Evolutionary conservation across 1,140 invertebrate species (phyloP).

Genomic region (Zaprionus taronus): DNA sequence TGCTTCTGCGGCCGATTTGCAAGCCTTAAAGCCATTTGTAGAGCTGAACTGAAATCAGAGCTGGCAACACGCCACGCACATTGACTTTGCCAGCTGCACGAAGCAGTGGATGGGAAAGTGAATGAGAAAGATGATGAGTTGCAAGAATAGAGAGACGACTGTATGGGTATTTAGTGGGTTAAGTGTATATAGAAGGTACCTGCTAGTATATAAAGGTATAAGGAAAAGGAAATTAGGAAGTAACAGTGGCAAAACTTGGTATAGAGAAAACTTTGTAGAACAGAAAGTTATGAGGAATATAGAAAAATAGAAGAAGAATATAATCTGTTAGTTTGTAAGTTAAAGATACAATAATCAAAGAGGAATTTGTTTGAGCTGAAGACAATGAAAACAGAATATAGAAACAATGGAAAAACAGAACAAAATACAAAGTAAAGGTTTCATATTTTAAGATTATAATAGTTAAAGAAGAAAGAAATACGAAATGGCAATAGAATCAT

Average conservation of each 20-base stretch:
- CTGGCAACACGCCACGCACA: conserved; percentile 65
- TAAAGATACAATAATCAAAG: no score
- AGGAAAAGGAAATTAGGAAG: neutral
- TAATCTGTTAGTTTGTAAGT: no score
- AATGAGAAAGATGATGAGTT: conserved; percentile 5
- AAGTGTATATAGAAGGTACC: neutral
- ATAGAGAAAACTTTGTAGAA: neutral
- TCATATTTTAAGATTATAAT: no score
- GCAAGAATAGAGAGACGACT: neutral
- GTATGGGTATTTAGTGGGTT: conserved; percentile 1
- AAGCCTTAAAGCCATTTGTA: conserved; percentile 75
- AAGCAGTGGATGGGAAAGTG: neutral
- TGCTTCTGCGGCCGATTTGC: conserved; percentile 57
- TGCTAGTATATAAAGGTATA: neutral
- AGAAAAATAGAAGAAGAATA: no score
- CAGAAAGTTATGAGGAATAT: neutral
- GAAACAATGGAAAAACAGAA: no score
- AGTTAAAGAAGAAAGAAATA: no score
- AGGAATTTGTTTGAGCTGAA: accelerated
- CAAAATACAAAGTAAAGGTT: no score
- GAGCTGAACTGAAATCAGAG: conserved; percentile 61
- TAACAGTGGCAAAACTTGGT: neutral
- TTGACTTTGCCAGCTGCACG: conserved; percentile 69
- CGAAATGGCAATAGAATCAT: no score
- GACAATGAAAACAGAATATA: no score